Conservation (phyloP, 2,113 vertebrate species). For the Merops nubicus region DNA sequence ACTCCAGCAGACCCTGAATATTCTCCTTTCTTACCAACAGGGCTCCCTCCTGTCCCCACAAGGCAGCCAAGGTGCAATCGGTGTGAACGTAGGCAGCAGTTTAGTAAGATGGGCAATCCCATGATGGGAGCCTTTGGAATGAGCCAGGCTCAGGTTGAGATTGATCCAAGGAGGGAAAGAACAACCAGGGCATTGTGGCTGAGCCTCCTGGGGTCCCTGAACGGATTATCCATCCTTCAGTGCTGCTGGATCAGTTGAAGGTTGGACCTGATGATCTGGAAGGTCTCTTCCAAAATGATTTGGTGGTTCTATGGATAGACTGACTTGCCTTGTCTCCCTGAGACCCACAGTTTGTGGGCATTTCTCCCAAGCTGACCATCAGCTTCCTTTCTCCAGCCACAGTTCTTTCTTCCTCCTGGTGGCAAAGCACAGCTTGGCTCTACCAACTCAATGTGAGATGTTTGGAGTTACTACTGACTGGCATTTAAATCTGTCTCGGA, state of each 20-base stretch:
- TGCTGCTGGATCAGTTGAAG: not conserved
- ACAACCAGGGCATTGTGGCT: not conserved
- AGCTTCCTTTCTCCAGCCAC: not conserved
- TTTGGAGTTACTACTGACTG: not conserved
- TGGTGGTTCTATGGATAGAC: not conserved
- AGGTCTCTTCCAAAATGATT: not conserved
- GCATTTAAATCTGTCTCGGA: not conserved
- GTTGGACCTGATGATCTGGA: not conserved
- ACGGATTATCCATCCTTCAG: not conserved
- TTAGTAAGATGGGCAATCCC: not conserved
- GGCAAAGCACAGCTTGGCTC: not conserved
- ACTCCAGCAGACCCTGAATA: not conserved
- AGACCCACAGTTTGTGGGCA: not conserved
- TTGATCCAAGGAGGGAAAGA: not conserved
- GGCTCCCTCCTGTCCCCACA: not conserved
- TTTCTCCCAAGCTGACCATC: not conserved
- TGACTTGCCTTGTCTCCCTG: not conserved
- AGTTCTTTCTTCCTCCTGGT: not conserved
- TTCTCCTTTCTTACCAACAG: not conserved
- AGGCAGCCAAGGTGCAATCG: not conserved
- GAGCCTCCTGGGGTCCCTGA: not conserved
- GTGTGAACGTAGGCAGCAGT: not conserved
- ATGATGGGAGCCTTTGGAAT: not conserved
- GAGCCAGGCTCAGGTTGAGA: not conserved
- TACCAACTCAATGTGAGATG: not conserved